Percentiles rank a stretch among this genome's conserved stretches.
Conservation (phyloP, 2,888 invertebrate genomes). For the Ophraella communa region DNA sequence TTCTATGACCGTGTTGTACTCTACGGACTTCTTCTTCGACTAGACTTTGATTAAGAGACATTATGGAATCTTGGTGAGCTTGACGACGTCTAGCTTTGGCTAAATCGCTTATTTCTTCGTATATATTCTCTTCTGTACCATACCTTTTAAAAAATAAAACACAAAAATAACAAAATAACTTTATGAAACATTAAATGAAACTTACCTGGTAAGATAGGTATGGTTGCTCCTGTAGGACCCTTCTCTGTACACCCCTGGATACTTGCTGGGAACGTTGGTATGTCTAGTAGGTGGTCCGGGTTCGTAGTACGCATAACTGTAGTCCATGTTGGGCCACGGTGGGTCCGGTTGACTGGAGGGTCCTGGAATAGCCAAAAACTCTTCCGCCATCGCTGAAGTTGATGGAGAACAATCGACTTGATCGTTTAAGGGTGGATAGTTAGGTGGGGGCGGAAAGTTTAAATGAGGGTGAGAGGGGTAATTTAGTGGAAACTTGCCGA, state of each 20-base stretch:
- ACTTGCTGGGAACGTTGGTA: constrained; percentile 67
- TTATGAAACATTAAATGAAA: no score
- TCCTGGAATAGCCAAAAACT: constrained; percentile 47
- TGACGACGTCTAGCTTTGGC: constrained; percentile 46
- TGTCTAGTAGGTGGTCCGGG: constrained; percentile 68
- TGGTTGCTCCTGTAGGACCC: constrained; percentile 56
- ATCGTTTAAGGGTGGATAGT: constrained; percentile 71
- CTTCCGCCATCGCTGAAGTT: constrained; percentile 54
- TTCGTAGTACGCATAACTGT: constrained; percentile 85
- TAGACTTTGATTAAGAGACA: constrained; percentile 73
- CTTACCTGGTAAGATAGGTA: constrained; percentile 52
- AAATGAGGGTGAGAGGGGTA: constrained; percentile 42
- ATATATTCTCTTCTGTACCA: constrained; percentile 85
- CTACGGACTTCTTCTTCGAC: constrained; percentile 84
- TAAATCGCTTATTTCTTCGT: constrained; percentile 79
- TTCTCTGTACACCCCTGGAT: constrained; percentile 53
- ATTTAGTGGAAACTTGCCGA: constrained; percentile 31
- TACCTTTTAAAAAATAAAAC: no score
- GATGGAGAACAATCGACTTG: constrained; percentile 73
- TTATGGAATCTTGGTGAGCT: constrained; percentile 61
- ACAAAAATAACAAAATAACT: no score
- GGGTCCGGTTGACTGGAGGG: constrained; percentile 52
- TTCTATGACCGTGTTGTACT: constrained; percentile 82
- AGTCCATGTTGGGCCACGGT: constrained; percentile 63
- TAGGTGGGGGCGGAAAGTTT: constrained; percentile 68